These are phyloP conservation scores for Meghimatium bilineatum DNA, from an alignment of 2,888 invertebrate genomes.

Conservation along the genomic window DNA sequence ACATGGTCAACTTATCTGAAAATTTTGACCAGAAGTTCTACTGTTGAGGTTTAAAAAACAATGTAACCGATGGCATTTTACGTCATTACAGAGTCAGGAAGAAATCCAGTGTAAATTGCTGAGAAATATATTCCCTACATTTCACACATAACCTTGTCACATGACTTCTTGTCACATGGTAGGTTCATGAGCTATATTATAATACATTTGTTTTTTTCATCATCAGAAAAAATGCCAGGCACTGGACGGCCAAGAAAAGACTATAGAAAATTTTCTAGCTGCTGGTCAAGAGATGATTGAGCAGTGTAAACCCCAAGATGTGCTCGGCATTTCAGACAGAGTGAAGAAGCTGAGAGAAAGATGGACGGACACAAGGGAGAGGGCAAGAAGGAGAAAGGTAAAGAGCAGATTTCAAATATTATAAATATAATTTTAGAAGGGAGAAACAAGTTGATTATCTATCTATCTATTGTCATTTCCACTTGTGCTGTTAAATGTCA, in stretches of 20 bases:
- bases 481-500: too few species aligned
- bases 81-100: too few species aligned
- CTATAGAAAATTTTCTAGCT: conserved; percentile 67
- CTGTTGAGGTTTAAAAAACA: too few species aligned
- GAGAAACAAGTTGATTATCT: too few species aligned
- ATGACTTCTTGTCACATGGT: not conserved
- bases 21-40: too few species aligned
- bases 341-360: conserved; percentile 71
- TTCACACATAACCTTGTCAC: not conserved
- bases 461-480: too few species aligned
- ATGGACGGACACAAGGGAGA: conserved; percentile 71
- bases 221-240: conserved; percentile 66
- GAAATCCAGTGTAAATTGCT: too few species aligned
- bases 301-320: conserved; percentile 71
- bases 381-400: conserved; percentile 73
- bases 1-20: too few species aligned
- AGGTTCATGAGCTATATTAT: not conserved
- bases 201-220: not conserved
- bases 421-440: too few species aligned
- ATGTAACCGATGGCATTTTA: too few species aligned
- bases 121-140: too few species aligned
- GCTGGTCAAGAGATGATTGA: conserved; percentile 74
- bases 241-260: conserved; percentile 69
- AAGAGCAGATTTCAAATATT: too few species aligned
- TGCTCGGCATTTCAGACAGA: conserved; percentile 67